These are phyloP conservation scores for Eumerus sabulonum DNA, from an alignment of 2,888 invertebrate genomes.

Conservation along the genomic window DNA sequence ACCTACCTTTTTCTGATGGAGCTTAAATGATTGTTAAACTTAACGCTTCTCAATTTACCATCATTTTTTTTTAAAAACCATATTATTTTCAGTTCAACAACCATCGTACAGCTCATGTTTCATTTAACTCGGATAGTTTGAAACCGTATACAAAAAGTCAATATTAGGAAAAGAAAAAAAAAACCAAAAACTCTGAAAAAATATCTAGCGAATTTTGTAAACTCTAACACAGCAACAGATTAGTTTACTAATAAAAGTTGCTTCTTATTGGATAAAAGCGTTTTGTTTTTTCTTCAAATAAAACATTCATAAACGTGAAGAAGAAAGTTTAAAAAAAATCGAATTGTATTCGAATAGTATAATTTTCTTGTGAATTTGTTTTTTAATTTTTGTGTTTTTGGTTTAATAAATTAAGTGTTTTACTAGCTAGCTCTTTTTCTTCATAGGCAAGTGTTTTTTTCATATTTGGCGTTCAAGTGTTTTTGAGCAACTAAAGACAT, in stretches of 20 bases:
- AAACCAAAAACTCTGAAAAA: constrained; percentile 28
- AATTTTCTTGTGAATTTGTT: constrained; percentile 8
- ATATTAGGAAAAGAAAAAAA: constrained; percentile 35
- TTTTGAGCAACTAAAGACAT: constrained; percentile 2
- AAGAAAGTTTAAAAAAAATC: constrained; percentile 14
- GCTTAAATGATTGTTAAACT: constrained; percentile 60
- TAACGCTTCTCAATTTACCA: constrained; percentile 1
- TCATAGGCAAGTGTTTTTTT: background rate
- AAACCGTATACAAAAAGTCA: constrained; percentile 30
- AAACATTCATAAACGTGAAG: constrained; percentile 26
- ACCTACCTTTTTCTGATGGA: constrained; percentile 67
- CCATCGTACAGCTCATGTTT: constrained; percentile 55
- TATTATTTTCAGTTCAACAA: constrained; percentile 44
- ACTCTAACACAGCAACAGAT: constrained; percentile 48
- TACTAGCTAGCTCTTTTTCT: background rate
- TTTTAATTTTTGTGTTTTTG: constrained; percentile 4
- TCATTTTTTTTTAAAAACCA: constrained; percentile 1
- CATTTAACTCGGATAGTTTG: constrained; percentile 25
- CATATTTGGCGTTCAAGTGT: background rate
- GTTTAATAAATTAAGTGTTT: background rate
- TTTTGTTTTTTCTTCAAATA: no score
- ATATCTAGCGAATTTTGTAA: constrained; percentile 36
- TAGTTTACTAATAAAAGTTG: constrained; percentile 36
- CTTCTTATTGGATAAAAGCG: constrained; percentile 23
- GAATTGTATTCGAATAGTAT: constrained; percentile 2